Base-by-base conservation (phyloP, 2,113 vertebrate genomes). In the Arenaria interpres region DNA sequence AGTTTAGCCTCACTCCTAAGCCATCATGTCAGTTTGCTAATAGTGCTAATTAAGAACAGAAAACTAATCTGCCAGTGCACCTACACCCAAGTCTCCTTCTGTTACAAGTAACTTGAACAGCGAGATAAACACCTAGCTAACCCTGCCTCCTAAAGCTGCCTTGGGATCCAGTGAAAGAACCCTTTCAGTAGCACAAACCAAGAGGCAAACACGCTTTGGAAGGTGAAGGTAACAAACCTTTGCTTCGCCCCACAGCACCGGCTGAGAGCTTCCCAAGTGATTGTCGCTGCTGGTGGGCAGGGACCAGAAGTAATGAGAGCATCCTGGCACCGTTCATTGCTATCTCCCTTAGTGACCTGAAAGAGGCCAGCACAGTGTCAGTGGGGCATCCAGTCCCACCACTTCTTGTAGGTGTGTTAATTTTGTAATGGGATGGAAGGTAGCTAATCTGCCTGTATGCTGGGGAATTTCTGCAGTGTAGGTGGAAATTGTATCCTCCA, bases 241-340 rank as follows among this genome's bases (percentile, higher is more conserved):
- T 35, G 22, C 23, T 41, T 57, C 57, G 27, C 43, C 48, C 15
- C 7, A 7, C 14, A 15, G 46, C 4, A 32, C 27, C 1, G 5
- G 41, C 54, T 32, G 13, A 37, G 46, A 43, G 37, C 64, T 60
- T 21, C 53, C 23, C 32, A 3, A 16, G 60, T 4, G 39, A 12
- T 48, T 5, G 1, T 19, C 1, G 0, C 33, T 51, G 43, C 41
- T 17, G 50, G 53, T 3, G 12, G n/a, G 67, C 5, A 24, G 27
- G 33, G 48, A 7, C 25, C 27, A 51, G 68, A 3, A 51, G 75
- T 27, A 20, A 14, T 1, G 16, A 5, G 14, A 28, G 23, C 2
- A 0, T 24, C 4, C 16, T 5, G 35, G 54, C 32, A 8, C n/a
- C 1, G 0, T 3, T 18, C 12, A 3, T 5, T 9, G 30, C 30